Base-by-base conservation (phyloP, 2,888 invertebrate species). In the Cepaea hortensis region DNA sequence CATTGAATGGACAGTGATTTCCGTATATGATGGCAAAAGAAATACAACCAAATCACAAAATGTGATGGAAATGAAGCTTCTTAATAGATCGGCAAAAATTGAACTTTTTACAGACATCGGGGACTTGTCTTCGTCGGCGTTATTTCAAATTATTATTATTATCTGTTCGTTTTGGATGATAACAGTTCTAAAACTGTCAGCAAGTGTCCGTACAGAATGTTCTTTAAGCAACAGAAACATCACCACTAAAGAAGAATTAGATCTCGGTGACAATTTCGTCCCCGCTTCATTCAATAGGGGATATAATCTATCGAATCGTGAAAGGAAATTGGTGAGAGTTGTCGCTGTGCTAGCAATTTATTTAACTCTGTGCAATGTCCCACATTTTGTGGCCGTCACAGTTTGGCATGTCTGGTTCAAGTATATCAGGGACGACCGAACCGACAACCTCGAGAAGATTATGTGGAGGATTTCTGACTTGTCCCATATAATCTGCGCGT, bases 141-240 rank as follows among this genome's bases (percentile, higher is more conserved):
- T 79, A 55, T 79, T 50, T 61, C 79, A 79, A 46, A 20, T 61
- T 46, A 55, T 61, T 18, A 79, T 79, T 11, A 62, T 79, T n/a
- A 5, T 62, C 2, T 79, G 79, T 55, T 20, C 79, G 1, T 50
- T 79, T 20, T 79, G 79, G 79, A 79, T 79, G 79, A 79, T 62
- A 7, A 6, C 13, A 3, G 79, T 55, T 35, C 62, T 79, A 11
- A 55, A 62, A 13, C 11, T n/a, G 4, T 79, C 55, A 4, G n/a
- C 61, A 9, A 20, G 13, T 20, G 61, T 79, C 11, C 79, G 79
- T 18, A 9, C 4, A 4, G 48, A 15, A 18, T 46, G 15, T 46
- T 15, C 46, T 35, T 35, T 35, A 55, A 55, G 11, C 11, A 55
- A 6, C 55, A 55, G 55, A 9, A 9, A 9, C 55, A 55, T 55